Evolutionary conservation across 2,113 vertebrate genomes (phyloP).

Genomic region (Rhea americana): DNA sequence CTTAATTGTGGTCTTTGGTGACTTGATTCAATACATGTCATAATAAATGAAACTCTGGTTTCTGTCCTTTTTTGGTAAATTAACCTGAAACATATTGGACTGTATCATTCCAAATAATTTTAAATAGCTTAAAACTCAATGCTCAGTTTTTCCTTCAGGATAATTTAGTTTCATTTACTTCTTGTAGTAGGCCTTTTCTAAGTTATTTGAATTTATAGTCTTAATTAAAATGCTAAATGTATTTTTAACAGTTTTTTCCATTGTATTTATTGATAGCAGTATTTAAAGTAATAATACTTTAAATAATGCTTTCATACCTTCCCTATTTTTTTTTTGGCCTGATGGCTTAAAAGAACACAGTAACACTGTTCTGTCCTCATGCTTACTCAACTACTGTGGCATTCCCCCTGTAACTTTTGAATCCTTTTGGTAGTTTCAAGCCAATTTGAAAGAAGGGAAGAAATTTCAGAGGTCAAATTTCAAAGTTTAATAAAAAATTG

Average conservation of each 20-base stretch:
- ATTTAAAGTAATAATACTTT: not conserved
- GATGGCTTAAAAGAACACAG: not conserved
- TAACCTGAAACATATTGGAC: not conserved
- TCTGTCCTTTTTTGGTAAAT: not conserved
- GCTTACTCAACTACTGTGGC: not conserved
- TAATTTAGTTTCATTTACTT: not conserved
- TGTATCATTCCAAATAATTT: not conserved
- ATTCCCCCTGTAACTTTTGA: not conserved
- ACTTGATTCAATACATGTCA: not conserved
- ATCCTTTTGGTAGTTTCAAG: not conserved
- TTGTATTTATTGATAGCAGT: not conserved
- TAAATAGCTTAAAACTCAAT: not conserved
- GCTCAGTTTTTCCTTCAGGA: not conserved
- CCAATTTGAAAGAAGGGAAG: not conserved
- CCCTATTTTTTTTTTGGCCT: accelerated
- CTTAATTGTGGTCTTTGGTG: not conserved
- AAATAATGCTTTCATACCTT: not conserved
- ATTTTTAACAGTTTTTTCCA: not conserved
- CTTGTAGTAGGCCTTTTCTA: not conserved
- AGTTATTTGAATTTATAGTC: not conserved
- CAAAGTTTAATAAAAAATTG: not conserved
- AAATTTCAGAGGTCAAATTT: not conserved
- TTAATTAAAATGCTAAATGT: not conserved
- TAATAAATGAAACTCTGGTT: not conserved
- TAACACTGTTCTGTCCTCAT: not conserved